Evolutionary conservation across 2,888 invertebrate species (phyloP).

Genomic region (Camponotus fellah): DNA sequence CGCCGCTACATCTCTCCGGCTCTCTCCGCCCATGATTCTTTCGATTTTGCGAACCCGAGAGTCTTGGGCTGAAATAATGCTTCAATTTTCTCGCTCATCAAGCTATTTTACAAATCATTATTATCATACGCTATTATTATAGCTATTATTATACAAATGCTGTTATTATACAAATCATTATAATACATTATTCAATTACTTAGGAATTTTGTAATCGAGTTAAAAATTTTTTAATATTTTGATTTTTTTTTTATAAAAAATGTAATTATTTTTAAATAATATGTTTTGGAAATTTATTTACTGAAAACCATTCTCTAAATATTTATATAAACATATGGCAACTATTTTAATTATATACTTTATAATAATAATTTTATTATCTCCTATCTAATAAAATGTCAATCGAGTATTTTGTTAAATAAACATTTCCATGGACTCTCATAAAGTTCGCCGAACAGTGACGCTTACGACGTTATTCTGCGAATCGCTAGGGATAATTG

Average conservation of each 20-base stretch:
- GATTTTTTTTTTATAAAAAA: not conserved
- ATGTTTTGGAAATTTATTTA: not conserved
- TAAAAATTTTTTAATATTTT: not conserved
- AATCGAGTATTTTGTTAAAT: not conserved
- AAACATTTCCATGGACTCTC: not conserved
- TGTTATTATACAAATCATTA: no score
- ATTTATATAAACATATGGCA: not conserved
- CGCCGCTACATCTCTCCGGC: conserved; percentile 36
- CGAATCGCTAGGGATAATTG: not conserved
- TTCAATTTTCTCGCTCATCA: conserved; percentile 8
- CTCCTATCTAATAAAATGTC: not conserved
- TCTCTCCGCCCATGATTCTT: conserved; percentile 32
- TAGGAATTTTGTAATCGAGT: not conserved
- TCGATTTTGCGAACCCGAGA: conserved; percentile 31
- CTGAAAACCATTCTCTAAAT: not conserved
- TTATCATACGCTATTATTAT: no score
- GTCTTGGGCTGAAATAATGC: conserved; percentile 4
- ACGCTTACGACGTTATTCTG: not conserved
- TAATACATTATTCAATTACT: not conserved
- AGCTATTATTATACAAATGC: no score
- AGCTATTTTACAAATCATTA: not conserved
- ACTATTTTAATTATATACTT: not conserved
- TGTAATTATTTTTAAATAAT: not conserved
- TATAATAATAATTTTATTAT: not conserved
- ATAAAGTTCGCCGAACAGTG: not conserved